Evolutionary conservation across 2,888 invertebrate genomes (phyloP), one percentile per base, ranked within the genome.

Genomic region (Acrobasis consociella): DNA sequence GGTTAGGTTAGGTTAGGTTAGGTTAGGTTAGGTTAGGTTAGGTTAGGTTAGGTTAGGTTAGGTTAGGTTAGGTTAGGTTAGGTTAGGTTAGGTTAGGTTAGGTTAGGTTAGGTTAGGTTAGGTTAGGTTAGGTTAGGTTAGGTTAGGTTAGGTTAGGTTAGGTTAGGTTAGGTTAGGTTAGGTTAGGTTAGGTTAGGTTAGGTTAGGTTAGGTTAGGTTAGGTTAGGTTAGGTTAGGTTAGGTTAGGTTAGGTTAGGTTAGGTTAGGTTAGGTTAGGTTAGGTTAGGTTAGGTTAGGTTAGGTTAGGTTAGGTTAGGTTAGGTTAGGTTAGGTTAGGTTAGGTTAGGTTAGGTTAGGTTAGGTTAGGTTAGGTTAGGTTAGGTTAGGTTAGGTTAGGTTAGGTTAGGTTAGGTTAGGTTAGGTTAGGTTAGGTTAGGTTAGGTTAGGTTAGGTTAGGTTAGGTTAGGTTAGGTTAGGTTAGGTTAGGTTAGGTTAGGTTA

Each of bases 11-110:
- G 64, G 64, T 64, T 64, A 62, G 64, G 64, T 62, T 61, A 62
- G 64, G 64, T 64, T 64, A 64, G 64, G 65, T 65, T 64, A 60
- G 63, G 63, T 63, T 63, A 63, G 63, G 63, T 63, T 63, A 63
- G 64, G 64, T 64, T 64, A 64, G 64, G 64, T 60, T 60, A 64
- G 64, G 60, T 64, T 64, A 64, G 64, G 64, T 64, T 64, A 58
- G 62, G 62, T 62, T 62, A 62, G 62, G 62, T 62, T 62, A 62
- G 62, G 58, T 62, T 58, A 62, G 62, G 62, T 62, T 62, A 58
- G 58, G 58, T 62, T 62, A 62, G 62, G 62, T 62, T 62, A 62
- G 62, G 62, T 62, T 62, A 62, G 62, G 62, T 62, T 62, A 62
- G 62, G 62, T 62, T 62, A 62, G 62, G 62, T 62, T 62, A 58